A percentile compares a stretch with the other conserved stretches of the same genome.
These are phyloP conservation scores for Noctilio leporinus DNA, from an alignment of 2,113 vertebrate species.

Conservation along the genomic window DNA sequence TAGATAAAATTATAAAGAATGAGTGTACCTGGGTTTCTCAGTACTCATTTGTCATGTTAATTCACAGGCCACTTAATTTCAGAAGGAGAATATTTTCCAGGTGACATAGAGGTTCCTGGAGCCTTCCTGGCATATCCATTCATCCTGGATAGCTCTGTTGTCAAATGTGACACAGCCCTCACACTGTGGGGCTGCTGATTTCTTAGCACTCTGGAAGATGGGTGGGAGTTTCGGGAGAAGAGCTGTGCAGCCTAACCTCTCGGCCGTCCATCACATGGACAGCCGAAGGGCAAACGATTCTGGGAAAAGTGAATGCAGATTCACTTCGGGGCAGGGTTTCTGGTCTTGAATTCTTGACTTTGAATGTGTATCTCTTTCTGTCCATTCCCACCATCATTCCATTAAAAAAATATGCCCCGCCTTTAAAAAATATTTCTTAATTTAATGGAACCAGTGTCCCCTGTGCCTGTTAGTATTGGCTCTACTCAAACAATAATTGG, in stretches of 20 bases:
- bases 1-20: slow-evolving; percentile 1
- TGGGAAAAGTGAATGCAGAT: neutral
- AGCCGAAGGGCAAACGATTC: neutral
- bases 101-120: neutral
- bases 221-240: neutral
- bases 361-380: neutral
- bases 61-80: neutral
- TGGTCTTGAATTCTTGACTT: neutral
- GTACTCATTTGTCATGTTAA: slow-evolving; percentile 16
- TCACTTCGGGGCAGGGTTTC: neutral
- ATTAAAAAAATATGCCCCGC: neutral
- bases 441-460: neutral
- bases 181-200: neutral
- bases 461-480: neutral
- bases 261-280: neutral
- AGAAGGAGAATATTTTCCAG: slow-evolving; percentile 13
- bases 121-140: neutral
- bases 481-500: neutral
- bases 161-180: neutral
- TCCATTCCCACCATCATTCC: neutral
- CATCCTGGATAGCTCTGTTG: neutral
- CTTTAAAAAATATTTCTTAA: neutral
- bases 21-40: neutral
- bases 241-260: neutral
- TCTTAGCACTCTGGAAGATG: neutral